phyloP scores from a whole-genome alignment of 2,888 invertebrate species.

The Heliconius hortense region DNA sequence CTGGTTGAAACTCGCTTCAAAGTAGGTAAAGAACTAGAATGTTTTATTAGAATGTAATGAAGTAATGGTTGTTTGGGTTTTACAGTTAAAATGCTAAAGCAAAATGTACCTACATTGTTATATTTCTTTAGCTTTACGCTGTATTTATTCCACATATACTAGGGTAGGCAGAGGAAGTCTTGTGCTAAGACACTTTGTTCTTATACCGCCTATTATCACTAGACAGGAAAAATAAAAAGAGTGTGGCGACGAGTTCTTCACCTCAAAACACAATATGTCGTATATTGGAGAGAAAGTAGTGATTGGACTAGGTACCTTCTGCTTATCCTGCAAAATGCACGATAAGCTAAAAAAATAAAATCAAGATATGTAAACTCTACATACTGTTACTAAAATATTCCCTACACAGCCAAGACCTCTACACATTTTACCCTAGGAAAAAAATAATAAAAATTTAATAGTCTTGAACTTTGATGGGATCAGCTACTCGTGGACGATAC shows the following conservation, averaged over 20 bases:
- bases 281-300: no score
- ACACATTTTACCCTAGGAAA: background rate
- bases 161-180: no score
- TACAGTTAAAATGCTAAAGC: slow-evolving; percentile 1
- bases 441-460: slow-evolving; percentile 11
- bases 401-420: background rate
- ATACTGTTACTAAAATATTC: background rate
- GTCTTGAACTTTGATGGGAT: slow-evolving; percentile 20
- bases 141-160: no score
- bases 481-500: slow-evolving; percentile 9
- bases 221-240: no score
- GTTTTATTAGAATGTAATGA: slow-evolving; percentile 22
- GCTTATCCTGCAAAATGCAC: no score
- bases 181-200: no score
- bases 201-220: no score
- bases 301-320: no score
- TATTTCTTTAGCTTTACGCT: no score
- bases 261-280: no score
- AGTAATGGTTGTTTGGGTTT: background rate
- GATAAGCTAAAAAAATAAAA: no score
- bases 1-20: slow-evolving; percentile 36
- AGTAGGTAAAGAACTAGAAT: slow-evolving; percentile 35
- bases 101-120: background rate
- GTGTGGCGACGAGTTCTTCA: no score
- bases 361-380: background rate